phyloP scores from a whole-genome alignment of 2,888 invertebrate species.

The Orgyia antiqua region DNA sequence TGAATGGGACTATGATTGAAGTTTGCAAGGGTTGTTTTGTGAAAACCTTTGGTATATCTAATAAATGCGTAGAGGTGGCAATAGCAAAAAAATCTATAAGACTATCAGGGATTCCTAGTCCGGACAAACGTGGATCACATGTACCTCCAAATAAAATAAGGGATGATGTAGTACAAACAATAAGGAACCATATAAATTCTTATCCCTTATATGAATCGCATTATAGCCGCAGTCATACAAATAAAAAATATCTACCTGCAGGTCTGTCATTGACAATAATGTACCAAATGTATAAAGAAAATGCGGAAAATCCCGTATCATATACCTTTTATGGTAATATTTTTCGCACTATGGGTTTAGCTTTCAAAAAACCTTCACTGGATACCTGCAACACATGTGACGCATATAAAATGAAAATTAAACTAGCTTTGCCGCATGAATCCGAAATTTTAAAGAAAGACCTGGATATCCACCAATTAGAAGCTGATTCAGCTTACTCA shows the following conservation, averaged over 20 bases:
- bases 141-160: conserved; percentile 3
- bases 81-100: background rate
- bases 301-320: conserved; percentile 1
- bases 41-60: conserved; percentile 3
- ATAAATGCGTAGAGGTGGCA: conserved; percentile 2
- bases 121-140: conserved; percentile 2
- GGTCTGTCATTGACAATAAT: conserved; percentile 9
- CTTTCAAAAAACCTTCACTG: conserved; percentile 9
- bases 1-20: no score
- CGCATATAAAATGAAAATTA: conserved; percentile 1
- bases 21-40: no score
- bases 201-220: conserved; percentile 12
- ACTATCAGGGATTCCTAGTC: conserved; percentile 3
- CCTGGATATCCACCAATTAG: background rate
- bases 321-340: conserved; percentile 7
- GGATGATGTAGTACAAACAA: conserved; percentile 2
- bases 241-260: conserved; percentile 9
- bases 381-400: conserved; percentile 3
- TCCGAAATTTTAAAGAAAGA: background rate
- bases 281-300: conserved; percentile 7
- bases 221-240: conserved; percentile 11
- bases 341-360: conserved; percentile 9
- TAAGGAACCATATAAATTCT: conserved; percentile 5
- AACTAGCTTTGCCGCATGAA: background rate
- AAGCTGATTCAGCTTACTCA: conserved; percentile 1